Base-by-base conservation (phyloP, 2,113 vertebrate genomes). In the Ctenomys sociabilis region DNA sequence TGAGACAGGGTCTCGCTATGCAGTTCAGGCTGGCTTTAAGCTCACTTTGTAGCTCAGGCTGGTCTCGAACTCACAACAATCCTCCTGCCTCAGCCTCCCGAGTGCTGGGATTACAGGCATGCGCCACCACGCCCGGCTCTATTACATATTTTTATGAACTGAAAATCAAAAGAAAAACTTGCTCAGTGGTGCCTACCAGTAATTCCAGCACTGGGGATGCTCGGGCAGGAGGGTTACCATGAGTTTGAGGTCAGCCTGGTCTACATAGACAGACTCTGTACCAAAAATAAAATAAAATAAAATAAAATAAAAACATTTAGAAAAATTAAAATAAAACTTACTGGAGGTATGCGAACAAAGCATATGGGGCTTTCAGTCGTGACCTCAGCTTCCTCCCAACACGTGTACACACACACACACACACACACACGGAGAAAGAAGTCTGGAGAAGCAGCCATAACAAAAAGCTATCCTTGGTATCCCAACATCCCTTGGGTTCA, bases 401-500 rank as follows among this genome's bases (percentile, higher is more conserved):
- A 37, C 59, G 37, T 98, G 98, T 98, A 75, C 11, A 26, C 66
- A n/a, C 16, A 19, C 16, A n/a, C 98, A 98, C 98, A 98, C 98
- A 1, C 13, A 1, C 7, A 37, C 98, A 97, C 92, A 81, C 94
- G 64, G 91, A 93, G 28, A n/a, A 26, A 97, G 96, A 96, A 97
- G 95, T 97, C 98, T 94, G 98, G 98, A 66, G 95, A 72, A 97
- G 98, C 99, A 98, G 98, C 98, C 98, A 98, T 99, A 99, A 99
- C 98, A 99, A 99, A 99, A 99, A 99, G 99, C 99, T 98, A 99
- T 99, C 99, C 99, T 99, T 99, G 99, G 99, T 99, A 98, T 98
- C 99, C 99, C 98, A 98, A 98, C 98, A 98, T 99, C 99, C 99
- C 99, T 99, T 99, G 98, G 98, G 98, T 98, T 97, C 90, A 28